Conservation (phyloP, 2,797 vertebrate genomes). For the Balearica regulorum region DNA sequence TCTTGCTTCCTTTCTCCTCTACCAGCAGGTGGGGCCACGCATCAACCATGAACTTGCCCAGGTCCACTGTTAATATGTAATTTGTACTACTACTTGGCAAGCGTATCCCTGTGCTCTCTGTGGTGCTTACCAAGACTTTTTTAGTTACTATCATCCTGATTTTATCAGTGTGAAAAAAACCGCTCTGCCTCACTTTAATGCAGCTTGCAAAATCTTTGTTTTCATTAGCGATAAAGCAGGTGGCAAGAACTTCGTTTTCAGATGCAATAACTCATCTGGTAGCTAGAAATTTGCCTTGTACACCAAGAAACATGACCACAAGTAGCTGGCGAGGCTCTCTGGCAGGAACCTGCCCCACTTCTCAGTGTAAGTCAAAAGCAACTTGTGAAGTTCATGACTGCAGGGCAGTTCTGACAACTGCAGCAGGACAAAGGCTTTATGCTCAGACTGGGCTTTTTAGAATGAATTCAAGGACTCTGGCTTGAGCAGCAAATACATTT, state of each 20-base stretch:
- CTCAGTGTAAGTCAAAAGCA: neutral
- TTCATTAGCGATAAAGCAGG: neutral
- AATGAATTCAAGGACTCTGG: neutral
- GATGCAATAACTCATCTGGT: neutral
- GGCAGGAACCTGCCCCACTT: neutral
- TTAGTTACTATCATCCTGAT: neutral
- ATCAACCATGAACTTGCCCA: neutral
- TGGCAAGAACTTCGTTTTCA: neutral
- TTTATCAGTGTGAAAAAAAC: neutral
- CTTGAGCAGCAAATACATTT: neutral
- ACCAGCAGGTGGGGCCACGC: conserved; percentile 52
- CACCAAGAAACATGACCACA: neutral
- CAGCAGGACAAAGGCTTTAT: neutral
- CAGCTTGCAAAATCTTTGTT: neutral
- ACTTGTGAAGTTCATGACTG: neutral
- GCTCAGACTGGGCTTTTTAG: neutral
- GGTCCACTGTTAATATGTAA: neutral
- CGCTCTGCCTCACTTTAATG: neutral
- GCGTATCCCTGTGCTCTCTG: neutral
- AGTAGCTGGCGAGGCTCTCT: neutral
- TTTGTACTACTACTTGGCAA: neutral
- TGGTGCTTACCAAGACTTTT: neutral
- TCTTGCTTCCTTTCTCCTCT: neutral
- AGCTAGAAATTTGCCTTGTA: neutral
- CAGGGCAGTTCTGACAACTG: neutral